A percentile compares a stretch with the other conserved stretches of the same genome.
These are phyloP conservation scores for Gymnopithys bicolor DNA, from an alignment of 2,797 vertebrate genomes.

Conservation along the genomic window DNA sequence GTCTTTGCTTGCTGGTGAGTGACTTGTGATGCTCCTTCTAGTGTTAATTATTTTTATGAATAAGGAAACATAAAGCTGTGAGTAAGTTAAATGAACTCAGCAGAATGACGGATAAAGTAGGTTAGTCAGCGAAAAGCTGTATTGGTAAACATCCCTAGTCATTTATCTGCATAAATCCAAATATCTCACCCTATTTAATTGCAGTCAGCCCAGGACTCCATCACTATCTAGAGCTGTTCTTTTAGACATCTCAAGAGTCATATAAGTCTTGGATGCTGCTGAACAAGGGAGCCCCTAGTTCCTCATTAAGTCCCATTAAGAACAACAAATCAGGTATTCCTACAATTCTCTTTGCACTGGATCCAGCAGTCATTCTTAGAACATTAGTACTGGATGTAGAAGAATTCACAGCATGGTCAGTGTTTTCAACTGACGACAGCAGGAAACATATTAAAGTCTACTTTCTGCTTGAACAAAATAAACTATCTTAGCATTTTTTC, in stretches of 20 bases:
- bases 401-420: background rate
- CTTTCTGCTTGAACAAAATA: background rate
- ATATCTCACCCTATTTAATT: background rate
- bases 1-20: background rate
- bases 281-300: background rate
- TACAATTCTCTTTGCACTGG: background rate
- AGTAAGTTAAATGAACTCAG: slow-evolving; percentile 5
- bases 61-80: background rate
- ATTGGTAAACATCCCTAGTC: background rate
- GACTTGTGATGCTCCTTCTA: background rate
- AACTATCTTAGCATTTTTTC: background rate
- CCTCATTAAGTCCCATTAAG: background rate
- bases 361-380: background rate
- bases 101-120: background rate
- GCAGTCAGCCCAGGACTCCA: background rate
- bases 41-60: slow-evolving; percentile 13
- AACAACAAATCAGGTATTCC: background rate
- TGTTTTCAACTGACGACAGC: background rate
- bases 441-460: background rate
- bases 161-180: background rate
- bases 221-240: background rate
- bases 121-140: background rate
- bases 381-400: background rate
- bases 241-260: background rate
- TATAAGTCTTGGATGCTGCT: background rate